Base-by-base conservation (phyloP, 1,140 invertebrate species). In the Mycetomoellerius zeteki region DNA sequence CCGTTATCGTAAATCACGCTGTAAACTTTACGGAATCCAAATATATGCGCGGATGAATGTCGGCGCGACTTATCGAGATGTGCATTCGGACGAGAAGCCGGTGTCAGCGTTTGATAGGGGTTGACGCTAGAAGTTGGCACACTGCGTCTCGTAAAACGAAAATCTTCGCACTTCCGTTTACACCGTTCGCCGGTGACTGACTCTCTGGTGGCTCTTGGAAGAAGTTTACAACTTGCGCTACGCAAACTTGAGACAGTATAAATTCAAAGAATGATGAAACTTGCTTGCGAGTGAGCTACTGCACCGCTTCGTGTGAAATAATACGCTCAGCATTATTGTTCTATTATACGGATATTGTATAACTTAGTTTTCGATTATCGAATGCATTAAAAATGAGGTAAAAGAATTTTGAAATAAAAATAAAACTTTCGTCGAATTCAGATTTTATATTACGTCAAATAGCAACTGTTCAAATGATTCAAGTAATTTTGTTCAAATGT, bases 111-210 rank as follows among this genome's bases (percentile, higher is more conserved):
- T 91, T 86, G 88, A 90, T 85, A 69, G 75, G 78, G 72, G 89
- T 89, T 89, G 86, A 88, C 87, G 16, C 27, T 72, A 52, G 27
- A 62, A 73, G 27, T 65, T 43, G 81, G 77, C 82, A 75, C 69
- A 75, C 67, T 69, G 69, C 60, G 78, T 56, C 71, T 90, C 88
- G 76, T 90, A 91, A 91, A 92, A 91, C 84, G 88, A 92, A 92
- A 91, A 92, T 88, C 88, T 88, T 77, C 10, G 73, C 75, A 85
- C 58, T 91, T 90, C 81, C 76, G 81, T 86, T 90, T 90, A 88
- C 86, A 86, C 58, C 50, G 77, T 69, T 43, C 62, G n/a, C n/a
- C 64, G 21, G 16, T 43, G 10, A 43, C 37, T 50, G 24, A 67
- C 37, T 60, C 37, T 56, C 76, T 19, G 14, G 60, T 65, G 58